Conservation (phyloP, 2,113 vertebrate species). For the Lampris incognitus region DNA sequence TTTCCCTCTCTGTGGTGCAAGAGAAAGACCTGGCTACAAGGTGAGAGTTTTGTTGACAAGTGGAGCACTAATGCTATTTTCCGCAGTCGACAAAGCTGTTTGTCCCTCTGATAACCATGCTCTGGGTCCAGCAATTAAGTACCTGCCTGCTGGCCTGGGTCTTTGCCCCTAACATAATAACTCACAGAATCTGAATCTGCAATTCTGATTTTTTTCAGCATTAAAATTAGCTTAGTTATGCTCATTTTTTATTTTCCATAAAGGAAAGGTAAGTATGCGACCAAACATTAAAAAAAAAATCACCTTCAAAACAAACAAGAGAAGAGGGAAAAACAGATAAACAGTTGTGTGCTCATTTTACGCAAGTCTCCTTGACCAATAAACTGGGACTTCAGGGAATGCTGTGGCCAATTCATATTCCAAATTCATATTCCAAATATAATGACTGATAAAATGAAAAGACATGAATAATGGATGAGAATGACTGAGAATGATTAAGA, state of each 20-base stretch:
- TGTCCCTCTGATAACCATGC: conserved; percentile 34
- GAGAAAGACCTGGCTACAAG: conserved; percentile 29
- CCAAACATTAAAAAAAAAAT: conserved; percentile 25
- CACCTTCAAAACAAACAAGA: conserved; percentile 43
- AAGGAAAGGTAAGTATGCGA: conserved; percentile 34
- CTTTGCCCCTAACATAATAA: conserved; percentile 55
- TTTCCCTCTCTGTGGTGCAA: conserved; percentile 7
- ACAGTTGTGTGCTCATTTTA: conserved; percentile 36
- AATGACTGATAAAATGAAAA: conserved; percentile 24
- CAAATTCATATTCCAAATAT: conserved; percentile 50
- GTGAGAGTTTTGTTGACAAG: conserved; percentile 41
- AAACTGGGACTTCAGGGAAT: conserved; percentile 12
- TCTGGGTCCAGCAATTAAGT: conserved; percentile 51
- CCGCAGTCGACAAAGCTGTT: conserved; percentile 35
- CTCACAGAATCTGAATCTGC: conserved; percentile 55
- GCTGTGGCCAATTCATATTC: conserved; percentile 37
- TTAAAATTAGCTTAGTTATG: conserved; percentile 56
- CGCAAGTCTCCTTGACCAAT: neutral
- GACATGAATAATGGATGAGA: conserved; percentile 42
- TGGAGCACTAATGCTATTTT: conserved; percentile 59
- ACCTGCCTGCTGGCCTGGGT: conserved; percentile 44
- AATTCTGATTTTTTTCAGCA: conserved; percentile 52
- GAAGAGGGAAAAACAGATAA: conserved; percentile 39
- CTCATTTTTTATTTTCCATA: conserved; percentile 19
- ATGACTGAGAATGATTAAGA: conserved; percentile 33